These are phyloP conservation scores for Chelonus formosanus DNA, from an alignment of 2,888 invertebrate species.

Conservation along the genomic window DNA sequence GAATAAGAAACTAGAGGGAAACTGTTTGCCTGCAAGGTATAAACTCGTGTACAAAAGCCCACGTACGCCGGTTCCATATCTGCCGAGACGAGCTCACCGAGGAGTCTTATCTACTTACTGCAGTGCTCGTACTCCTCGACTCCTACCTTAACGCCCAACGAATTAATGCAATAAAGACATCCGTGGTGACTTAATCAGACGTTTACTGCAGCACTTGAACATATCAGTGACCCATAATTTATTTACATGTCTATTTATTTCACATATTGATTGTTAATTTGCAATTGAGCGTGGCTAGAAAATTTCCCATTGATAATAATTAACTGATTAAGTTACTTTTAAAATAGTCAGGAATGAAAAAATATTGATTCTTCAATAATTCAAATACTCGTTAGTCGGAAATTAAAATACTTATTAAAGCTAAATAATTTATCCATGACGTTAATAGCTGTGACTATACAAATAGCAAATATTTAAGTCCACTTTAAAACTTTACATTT, in stretches of 20 bases:
- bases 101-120: conserved; percentile 45
- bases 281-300: too few relatives aligned
- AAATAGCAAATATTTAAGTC: too few relatives aligned
- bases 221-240: conserved; percentile 17
- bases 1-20: conserved; percentile 22
- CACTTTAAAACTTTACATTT: too few relatives aligned
- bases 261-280: not conserved
- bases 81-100: conserved; percentile 35
- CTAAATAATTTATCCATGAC: too few relatives aligned
- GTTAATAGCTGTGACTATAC: too few relatives aligned
- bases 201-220: conserved; percentile 44
- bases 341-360: too few relatives aligned
- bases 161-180: conserved; percentile 64
- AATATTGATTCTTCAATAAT: too few relatives aligned
- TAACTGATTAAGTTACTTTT: too few relatives aligned
- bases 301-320: too few relatives aligned
- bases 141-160: conserved; percentile 35
- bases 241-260: not conserved
- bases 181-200: conserved; percentile 61
- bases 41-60: conserved; percentile 30
- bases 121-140: conserved; percentile 26
- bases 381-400: too few relatives aligned
- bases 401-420: too few relatives aligned
- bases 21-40: conserved; percentile 21
- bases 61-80: conserved; percentile 48